These are phyloP conservation scores for Lepilemur septentrionalis DNA, from an alignment of 2,797 vertebrate genomes.

Conservation along the genomic window DNA sequence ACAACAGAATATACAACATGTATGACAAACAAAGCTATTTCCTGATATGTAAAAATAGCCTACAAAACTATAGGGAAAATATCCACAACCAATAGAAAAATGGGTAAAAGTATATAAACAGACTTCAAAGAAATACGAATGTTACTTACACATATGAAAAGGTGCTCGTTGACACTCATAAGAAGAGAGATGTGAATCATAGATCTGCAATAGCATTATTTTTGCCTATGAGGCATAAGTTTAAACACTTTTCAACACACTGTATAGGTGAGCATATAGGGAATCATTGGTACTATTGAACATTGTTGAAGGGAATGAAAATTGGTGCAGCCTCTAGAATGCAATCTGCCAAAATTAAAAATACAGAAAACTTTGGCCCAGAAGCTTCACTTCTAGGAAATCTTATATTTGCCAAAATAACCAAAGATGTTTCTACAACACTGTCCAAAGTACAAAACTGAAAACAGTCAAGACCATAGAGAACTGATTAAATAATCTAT, in stretches of 20 bases:
- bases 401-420: not conserved
- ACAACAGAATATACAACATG: not conserved
- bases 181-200: not conserved
- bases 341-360: slow-evolving; percentile 1
- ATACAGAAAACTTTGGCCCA: not conserved
- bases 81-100: not conserved
- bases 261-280: not conserved
- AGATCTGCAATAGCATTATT: not conserved
- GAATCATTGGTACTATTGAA: not conserved
- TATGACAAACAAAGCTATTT: not conserved
- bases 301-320: not conserved
- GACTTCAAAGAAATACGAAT: not conserved
- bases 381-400: slow-evolving; percentile 16
- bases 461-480: not conserved
- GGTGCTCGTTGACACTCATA: not conserved
- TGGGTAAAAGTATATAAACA: not conserved
- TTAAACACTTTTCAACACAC: not conserved
- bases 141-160: not conserved
- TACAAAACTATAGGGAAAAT: not conserved
- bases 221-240: not conserved
- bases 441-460: not conserved
- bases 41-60: not conserved
- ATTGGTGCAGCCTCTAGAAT: not conserved
- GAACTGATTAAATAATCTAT: not conserved
- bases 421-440: not conserved